phyloP scores from a whole-genome alignment of 92 coral and sea anemone genomes.

The Heliopora coerulea region DNA sequence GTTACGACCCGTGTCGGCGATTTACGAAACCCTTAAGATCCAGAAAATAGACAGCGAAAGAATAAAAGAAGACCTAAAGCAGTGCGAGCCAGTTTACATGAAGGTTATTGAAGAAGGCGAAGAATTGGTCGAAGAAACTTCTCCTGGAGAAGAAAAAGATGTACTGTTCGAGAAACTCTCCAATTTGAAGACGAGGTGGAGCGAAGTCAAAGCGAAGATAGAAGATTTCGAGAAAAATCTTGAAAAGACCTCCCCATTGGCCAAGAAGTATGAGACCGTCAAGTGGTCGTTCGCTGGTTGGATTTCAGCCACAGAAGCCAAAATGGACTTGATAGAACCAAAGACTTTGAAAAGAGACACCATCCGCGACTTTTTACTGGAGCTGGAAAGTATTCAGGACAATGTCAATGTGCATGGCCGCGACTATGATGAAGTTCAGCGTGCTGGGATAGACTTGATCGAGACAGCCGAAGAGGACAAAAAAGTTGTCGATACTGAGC shows the following conservation, averaged over 20 bases:
- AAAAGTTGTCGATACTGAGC: constrained; percentile 38
- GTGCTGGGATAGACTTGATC: constrained; percentile 8
- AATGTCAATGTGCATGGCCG: constrained; percentile 21
- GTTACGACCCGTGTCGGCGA: constrained; percentile 86
- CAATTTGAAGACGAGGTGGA: constrained; percentile 81
- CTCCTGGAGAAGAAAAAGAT: constrained; percentile 86
- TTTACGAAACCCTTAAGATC: constrained; percentile 75
- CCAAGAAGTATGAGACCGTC: constrained; percentile 67
- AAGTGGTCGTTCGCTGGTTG: constrained; percentile 63
- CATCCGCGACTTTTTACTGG: constrained; percentile 12
- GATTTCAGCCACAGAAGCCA: constrained; percentile 74
- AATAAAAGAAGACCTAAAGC: constrained; percentile 63
- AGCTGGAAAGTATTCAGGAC: constrained; percentile 26
- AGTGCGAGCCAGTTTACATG: constrained; percentile 79
- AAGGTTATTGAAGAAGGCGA: constrained; percentile 80
- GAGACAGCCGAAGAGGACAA: constrained; percentile 34
- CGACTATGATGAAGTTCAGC: constrained; percentile 27
- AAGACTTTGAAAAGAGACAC: constrained; percentile 13
- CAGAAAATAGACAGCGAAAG: constrained; percentile 78
- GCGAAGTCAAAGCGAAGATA: constrained; percentile 58
- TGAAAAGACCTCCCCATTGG: constrained; percentile 69
- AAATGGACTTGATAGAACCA: constrained; percentile 65
- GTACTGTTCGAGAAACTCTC: constrained; percentile 69
- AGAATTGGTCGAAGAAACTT: constrained; percentile 72
- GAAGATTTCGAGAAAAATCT: constrained; percentile 66